A percentile compares a stretch with the other conserved stretches of the same genome.
phyloP scores from a whole-genome alignment of 2,113 vertebrate genomes.

The Psophia crepitans region DNA sequence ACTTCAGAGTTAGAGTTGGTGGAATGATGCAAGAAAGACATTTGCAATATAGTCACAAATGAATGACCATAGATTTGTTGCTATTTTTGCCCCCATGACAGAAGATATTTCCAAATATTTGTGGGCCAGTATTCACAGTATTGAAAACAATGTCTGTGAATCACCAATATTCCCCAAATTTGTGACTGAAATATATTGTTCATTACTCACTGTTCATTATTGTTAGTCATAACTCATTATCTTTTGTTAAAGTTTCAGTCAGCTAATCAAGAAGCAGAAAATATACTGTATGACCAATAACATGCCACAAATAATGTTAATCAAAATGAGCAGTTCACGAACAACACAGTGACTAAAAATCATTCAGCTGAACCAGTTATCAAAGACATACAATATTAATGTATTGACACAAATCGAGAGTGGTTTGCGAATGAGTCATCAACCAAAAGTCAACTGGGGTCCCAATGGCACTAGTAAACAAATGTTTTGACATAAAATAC shows the following conservation, averaged over 20 bases:
- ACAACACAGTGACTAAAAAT: background rate
- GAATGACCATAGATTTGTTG: background rate
- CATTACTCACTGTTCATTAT: background rate
- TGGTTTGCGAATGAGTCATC: background rate
- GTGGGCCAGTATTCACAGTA: background rate
- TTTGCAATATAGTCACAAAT: background rate
- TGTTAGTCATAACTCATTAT: slow-evolving; percentile 27
- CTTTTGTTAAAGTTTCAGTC: slow-evolving; percentile 13
- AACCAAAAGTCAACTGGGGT: background rate
- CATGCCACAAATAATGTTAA: background rate
- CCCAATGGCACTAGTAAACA: background rate
- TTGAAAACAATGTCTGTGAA: background rate
- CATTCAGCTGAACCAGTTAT: background rate
- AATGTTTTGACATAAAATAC: background rate
- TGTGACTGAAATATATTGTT: background rate
- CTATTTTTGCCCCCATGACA: background rate
- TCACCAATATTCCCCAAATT: background rate
- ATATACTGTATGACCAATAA: background rate
- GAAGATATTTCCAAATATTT: slow-evolving; percentile 22
- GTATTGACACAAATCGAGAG: background rate
- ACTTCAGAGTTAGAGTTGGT: background rate
- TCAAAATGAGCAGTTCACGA: background rate
- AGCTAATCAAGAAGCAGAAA: slow-evolving; percentile 24
- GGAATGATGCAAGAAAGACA: background rate
- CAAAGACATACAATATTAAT: background rate